Base-by-base conservation (phyloP, 2,797 vertebrate genomes). In the Propithecus deckenii region DNA sequence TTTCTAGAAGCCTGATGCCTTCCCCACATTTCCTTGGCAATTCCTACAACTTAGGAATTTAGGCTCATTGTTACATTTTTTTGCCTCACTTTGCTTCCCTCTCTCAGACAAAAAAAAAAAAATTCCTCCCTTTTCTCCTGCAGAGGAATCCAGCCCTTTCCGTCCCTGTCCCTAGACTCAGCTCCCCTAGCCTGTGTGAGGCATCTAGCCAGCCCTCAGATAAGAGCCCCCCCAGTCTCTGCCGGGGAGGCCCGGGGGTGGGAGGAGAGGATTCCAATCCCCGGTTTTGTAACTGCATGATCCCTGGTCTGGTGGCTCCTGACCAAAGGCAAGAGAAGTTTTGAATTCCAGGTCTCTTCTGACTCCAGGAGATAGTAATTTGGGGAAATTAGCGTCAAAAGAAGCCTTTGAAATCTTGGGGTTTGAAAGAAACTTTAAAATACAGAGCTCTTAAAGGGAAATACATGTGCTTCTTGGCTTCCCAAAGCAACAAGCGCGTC, bases 371-470 rank as follows among this genome's bases (percentile, higher is more conserved):
- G 48, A 46, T 17, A 84, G 52, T 85, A 52, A 91, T 72, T 32
- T 88, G 59, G 86, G 41, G 59, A 83, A 93, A 72, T 1, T 79
- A 1, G 61, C 55, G 3, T 17, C 32, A 43, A 86, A 52, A 72
- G 59, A 65, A 81, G 7, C 10, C 43, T 94, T 67, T 83, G 48
- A 89, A 15, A 89, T 65, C 75, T 55, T 9, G 14, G n/a, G 22
- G 20, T 69, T 91, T 95, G 57, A 80, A 55, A 90, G 18, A 80
- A 55, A 71, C 69, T 81, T 95, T 94, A 72, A 91, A 89, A 86
- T 92, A 17, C 81, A 63, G 55, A 72, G 55, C 22, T 74, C 43
- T 74, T 86, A 69, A 74, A 59, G 61, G 63, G 30, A 80, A 71
- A 84, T 25, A 43, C 22, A 41, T 25, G n/a, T 25, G 14, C 11